phyloP scores from a whole-genome alignment of 2,888 invertebrate species.

The Rutpela maculata region DNA sequence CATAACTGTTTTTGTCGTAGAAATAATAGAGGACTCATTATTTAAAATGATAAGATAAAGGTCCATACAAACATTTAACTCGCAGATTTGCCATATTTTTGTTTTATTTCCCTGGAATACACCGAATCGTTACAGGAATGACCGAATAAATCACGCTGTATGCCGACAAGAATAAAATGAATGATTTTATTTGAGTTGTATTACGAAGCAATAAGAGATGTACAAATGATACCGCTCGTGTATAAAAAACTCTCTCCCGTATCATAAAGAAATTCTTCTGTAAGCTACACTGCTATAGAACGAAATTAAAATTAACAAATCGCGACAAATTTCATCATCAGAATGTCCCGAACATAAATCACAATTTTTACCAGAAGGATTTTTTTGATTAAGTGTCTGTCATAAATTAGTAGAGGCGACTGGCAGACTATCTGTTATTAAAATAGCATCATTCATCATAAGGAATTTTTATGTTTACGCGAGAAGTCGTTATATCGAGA shows the following conservation, averaged over 20 bases:
- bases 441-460: constrained; percentile 50
- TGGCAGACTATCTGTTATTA: constrained; percentile 45
- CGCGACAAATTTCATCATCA: constrained; percentile 19
- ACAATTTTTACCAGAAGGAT: constrained; percentile 30
- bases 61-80: too few species aligned
- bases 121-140: too few species aligned
- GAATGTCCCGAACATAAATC: constrained; percentile 30
- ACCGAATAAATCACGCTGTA: too few species aligned
- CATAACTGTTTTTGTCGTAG: too few species aligned
- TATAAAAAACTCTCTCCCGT: background rate
- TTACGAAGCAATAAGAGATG: background rate
- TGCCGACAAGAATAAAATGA: too few species aligned
- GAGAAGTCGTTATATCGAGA: constrained; percentile 33
- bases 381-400: constrained; percentile 43
- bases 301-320: constrained; percentile 26
- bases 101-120: too few species aligned
- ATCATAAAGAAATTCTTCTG: background rate
- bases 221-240: background rate
- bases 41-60: too few species aligned
- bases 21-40: too few species aligned
- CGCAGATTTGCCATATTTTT: too few species aligned
- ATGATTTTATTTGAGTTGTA: background rate
- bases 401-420: constrained; percentile 43
- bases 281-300: background rate
- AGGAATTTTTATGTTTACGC: constrained; percentile 44